Conservation (phyloP, 1,140 invertebrate species). For the Aphelenchoides besseyi region DNA sequence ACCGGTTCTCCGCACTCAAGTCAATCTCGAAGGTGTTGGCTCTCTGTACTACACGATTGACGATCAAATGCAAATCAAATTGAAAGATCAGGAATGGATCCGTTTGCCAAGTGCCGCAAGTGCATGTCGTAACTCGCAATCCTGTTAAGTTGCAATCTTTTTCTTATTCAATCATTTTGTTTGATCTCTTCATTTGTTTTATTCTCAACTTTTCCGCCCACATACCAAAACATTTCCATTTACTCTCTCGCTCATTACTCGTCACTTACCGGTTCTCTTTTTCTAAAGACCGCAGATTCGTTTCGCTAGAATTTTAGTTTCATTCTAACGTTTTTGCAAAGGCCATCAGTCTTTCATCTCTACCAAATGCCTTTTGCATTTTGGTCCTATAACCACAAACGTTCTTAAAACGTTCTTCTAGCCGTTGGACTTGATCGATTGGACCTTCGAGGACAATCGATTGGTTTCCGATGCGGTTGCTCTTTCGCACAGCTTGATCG, state of each 20-base stretch:
- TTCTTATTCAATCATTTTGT: no score
- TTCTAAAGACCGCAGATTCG: no score
- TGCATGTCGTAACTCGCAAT: slow-evolving; percentile 10
- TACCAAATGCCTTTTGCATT: no score
- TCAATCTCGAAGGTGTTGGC: slow-evolving; percentile 36
- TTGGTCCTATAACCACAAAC: background rate
- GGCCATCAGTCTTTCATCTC: no score
- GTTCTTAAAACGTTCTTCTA: background rate
- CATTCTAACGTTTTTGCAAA: no score
- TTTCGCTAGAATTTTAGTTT: no score
- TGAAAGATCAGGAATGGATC: slow-evolving; percentile 28
- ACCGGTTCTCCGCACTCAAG: slow-evolving; percentile 2
- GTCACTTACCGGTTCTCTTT: background rate
- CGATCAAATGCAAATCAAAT: slow-evolving; percentile 28
- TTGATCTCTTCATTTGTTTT: background rate
- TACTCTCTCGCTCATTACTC: background rate
- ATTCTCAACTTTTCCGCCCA: background rate
- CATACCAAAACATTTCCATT: background rate
- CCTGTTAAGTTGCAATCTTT: background rate
- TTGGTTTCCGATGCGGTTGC: background rate
- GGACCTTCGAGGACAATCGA: background rate
- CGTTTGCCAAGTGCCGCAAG: slow-evolving; percentile 23
- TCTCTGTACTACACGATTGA: slow-evolving; percentile 33
- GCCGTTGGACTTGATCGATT: background rate
- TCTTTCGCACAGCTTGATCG: slow-evolving; percentile 2